Evolutionary conservation across 2,113 vertebrate species (phyloP), one percentile per base, ranked within the genome.

Genomic region (Phodopus roborovskii): DNA sequence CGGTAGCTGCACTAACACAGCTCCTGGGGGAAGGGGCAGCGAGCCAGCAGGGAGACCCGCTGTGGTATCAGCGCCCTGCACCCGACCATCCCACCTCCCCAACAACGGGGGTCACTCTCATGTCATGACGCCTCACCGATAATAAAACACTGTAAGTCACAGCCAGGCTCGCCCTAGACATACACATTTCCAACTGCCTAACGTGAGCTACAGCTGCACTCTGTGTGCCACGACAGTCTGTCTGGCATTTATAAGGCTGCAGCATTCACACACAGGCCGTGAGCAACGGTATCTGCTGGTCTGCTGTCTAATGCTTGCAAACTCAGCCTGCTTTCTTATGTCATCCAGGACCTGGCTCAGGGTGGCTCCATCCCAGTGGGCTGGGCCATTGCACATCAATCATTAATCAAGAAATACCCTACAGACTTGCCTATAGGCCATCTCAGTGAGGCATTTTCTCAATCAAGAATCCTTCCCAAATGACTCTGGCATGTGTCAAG

Each of bases 221-320:
- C 86, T 9, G 36, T 39, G 66, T 3, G 42, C 73, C 0, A 15
- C 22, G 3, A 6, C 22, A n/a, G 17, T 12, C 78, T 7, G 9
- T 3, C 79, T 50, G 2, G 16, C 7, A 30, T 0, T 8, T 12
- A 0, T 1, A 0, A 15, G 42, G 26, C 75, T 39, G 3, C 4
- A 11, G 9, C 56, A 3, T 3, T 3, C 15, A 66, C 20, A 13
- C 48, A 53, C 7, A 36, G 48, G 17, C 36, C n/a, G 10, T 5
- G 77, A 79, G 48, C 28, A 19, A 20, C 2, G 28, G 1, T 2
- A 5, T 26, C 22, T 15, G 42, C n/a, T 53, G 45, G 28, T 48
- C 36, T 17, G 45, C 7, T 36, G 7, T 11, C 30, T 50, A 5
- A 4, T 33, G 48, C 33, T 20, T 78, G 28, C 53, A 13, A 13